These are phyloP conservation scores for Cydia strobilella DNA, from an alignment of 1,140 invertebrate genomes.

Conservation along the genomic window DNA sequence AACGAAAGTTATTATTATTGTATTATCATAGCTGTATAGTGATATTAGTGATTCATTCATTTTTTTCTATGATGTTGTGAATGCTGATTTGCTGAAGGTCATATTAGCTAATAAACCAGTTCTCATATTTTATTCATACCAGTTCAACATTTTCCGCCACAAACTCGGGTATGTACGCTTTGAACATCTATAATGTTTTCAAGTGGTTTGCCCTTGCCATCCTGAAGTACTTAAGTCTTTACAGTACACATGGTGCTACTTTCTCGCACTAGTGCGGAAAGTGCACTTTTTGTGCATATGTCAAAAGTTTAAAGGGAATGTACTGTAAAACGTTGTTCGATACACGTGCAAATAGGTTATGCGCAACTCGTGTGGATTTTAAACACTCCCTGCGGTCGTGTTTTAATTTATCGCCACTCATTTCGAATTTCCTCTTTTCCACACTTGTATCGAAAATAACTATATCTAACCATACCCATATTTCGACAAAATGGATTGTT, in stretches of 20 bases:
- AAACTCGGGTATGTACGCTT: not conserved
- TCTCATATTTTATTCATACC: not conserved
- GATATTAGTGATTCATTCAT: not conserved
- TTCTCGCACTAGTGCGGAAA: no score
- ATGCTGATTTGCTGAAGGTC: not conserved
- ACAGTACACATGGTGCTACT: no score
- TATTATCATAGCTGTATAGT: not conserved
- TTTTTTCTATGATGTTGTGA: not conserved
- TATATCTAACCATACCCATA: not conserved
- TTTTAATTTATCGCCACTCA: no score
- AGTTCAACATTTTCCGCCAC: not conserved
- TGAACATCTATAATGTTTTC: not conserved
- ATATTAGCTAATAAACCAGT: conserved; percentile 5
- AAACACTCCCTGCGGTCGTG: no score
- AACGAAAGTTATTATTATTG: not conserved
- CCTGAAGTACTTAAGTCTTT: not conserved
- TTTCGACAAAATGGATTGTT: not conserved
- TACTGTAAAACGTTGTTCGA: no score
- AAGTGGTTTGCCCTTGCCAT: not conserved
- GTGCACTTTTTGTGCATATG: no score
- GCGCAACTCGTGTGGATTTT: no score
- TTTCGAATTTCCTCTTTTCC: no score
- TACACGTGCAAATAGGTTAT: no score
- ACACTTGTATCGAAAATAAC: no score
- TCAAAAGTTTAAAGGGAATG: no score